These are phyloP conservation scores for Drosophila sp. DNA, from an alignment of 1,140 invertebrate species.

Conservation along the genomic window DNA sequence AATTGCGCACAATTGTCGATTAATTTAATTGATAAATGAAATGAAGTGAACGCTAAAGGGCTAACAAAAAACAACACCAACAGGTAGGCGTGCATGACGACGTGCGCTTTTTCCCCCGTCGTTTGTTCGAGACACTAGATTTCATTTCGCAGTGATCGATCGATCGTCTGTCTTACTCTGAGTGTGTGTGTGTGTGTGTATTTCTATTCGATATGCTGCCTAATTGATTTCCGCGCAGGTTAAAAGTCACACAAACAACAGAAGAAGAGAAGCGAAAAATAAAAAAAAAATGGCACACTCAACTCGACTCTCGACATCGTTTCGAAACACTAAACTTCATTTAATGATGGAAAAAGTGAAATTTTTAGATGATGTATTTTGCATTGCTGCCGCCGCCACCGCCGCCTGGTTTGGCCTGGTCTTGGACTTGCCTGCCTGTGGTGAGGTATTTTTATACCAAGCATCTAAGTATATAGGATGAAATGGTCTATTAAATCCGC, in stretches of 20 bases:
- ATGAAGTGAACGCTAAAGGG: slow-evolving; percentile 9
- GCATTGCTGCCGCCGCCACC: slow-evolving; percentile 10
- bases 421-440: slow-evolving; percentile 13
- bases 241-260: slow-evolving; percentile 65
- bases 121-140: not conserved
- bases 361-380: slow-evolving; percentile 49
- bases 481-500: too few species aligned
- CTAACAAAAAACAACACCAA: slow-evolving; percentile 5
- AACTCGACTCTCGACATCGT: slow-evolving; percentile 44
- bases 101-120: not conserved
- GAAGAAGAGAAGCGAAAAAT: slow-evolving; percentile 18
- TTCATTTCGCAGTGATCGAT: slow-evolving; percentile 50
- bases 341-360: slow-evolving; percentile 79
- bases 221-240: slow-evolving; percentile 76
- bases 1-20: slow-evolving; percentile 65
- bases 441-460: slow-evolving; percentile 4
- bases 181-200: slow-evolving; percentile 24
- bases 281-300: slow-evolving; percentile 58
- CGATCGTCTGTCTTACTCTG: slow-evolving; percentile 42
- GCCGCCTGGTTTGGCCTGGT: too few species aligned
- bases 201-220: slow-evolving; percentile 42
- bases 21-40: slow-evolving; percentile 68
- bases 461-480: too few species aligned
- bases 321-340: slow-evolving; percentile 15
- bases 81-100: slow-evolving; percentile 13